phyloP scores from a whole-genome alignment of 2,888 invertebrate genomes.

The Thera obeliscata region DNA sequence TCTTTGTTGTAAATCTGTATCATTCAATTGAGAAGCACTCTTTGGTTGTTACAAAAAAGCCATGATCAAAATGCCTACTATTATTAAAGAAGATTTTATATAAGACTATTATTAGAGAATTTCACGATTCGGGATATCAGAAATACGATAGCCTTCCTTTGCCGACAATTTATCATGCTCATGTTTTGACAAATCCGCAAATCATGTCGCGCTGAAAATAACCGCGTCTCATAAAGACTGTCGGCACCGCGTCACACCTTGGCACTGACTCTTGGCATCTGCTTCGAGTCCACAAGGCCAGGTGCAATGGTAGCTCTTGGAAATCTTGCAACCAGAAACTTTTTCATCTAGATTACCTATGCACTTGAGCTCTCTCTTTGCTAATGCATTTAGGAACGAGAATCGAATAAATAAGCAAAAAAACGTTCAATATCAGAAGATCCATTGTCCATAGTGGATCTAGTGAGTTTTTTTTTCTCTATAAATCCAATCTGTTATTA shows the following conservation, averaged over 20 bases:
- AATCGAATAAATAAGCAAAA: neutral
- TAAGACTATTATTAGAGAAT: no score
- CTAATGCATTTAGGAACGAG: neutral
- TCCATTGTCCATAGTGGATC: no score
- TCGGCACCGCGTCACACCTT: slow-evolving; percentile 58
- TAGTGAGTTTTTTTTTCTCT: no score
- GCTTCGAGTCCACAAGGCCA: slow-evolving; percentile 45
- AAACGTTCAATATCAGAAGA: no score
- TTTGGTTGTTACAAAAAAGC: no score
- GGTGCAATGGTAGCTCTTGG: slow-evolving; percentile 40
- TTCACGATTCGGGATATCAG: no score
- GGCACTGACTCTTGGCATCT: slow-evolving; percentile 66
- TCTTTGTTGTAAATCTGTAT: neutral
- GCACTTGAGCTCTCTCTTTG: no score
- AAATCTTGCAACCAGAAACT: slow-evolving; percentile 20
- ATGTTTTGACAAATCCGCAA: slow-evolving; percentile 31
- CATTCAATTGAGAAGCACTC: no score
- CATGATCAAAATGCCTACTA: no score
- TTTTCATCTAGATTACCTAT: neutral
- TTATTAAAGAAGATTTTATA: no score
- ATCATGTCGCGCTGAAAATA: slow-evolving; percentile 49
- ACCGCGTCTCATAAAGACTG: slow-evolving; percentile 44
- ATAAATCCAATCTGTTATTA: no score
- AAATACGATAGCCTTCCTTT: slow-evolving; percentile 4
- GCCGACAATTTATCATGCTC: slow-evolving; percentile 37